Evolutionary conservation across 1,140 invertebrate species (phyloP), one percentile per base, ranked within the genome.

Genomic region (Theocolax elegans): DNA sequence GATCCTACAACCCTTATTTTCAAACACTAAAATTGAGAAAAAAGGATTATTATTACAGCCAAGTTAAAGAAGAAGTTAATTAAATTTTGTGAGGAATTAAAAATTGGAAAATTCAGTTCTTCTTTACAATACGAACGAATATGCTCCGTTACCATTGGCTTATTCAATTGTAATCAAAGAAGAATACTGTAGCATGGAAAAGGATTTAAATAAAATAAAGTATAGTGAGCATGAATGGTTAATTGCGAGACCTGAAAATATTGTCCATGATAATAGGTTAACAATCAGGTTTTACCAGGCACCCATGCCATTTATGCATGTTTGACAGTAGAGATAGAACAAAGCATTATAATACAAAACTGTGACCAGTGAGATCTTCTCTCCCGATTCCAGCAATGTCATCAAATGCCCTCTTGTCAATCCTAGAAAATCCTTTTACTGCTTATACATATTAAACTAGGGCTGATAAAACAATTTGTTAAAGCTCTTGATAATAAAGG

Each of bases 231-330:
- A 58, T 15, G 9, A 58, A 58, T 38, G 31, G 31, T 40, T 21
- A 38, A 58, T 58, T 38, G 38, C 29, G 49, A 53, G 49, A 53
- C 15, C 49, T 53, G 13, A 53, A 53, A 10, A 27, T 53, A 53
- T 53, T 59, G 10, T 25, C 44, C 12, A 48, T 63, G 27, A 63
- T 63, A 63, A 49, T 49, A 23, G 59, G 27, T 29, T 44, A 48
- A 35, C 44, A 63, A 35, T 63, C 59, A 29, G 42, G 27, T 17
- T 63, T 63, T 48, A 63, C 44, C 10, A 63, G 49, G 27, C 35
- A 63, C 19, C 59, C 44, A 48, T 63, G 27, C 12, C 31, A 29
- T 49, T 48, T 48, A 40, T 63, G 42, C 27, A 31, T 48, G 15
- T 63, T 31, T 27, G 44, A 63, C 44, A 63, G 44, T 25, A 23